Evolutionary conservation across 2,888 invertebrate species (phyloP).

Genomic region (Brenthis hecate): DNA sequence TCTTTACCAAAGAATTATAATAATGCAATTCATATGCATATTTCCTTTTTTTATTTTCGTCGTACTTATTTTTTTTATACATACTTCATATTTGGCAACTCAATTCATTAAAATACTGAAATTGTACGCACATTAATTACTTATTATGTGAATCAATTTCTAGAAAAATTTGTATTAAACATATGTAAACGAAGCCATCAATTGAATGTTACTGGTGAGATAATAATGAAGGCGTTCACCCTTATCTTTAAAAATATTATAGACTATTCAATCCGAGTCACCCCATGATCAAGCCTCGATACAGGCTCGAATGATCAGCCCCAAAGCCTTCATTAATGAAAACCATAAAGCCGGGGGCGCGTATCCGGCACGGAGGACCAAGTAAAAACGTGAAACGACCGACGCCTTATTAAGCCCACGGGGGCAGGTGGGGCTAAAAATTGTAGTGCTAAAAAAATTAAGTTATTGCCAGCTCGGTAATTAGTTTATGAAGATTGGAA

Average conservation of each 20-base stretch:
- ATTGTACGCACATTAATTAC: too few relatives aligned
- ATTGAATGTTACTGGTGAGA: conserved; percentile 39
- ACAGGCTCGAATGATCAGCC: conserved; percentile 72
- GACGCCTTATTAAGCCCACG: conserved; percentile 70
- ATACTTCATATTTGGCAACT: too few relatives aligned
- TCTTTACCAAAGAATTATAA: neutral
- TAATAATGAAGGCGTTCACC: conserved; percentile 43
- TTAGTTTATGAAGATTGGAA: conserved; percentile 44
- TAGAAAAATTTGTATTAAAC: conserved; percentile 2
- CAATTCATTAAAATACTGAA: too few relatives aligned
- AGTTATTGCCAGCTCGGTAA: conserved; percentile 53
- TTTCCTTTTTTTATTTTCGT: too few relatives aligned
- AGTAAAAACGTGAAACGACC: conserved; percentile 67
- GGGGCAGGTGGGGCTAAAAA: conserved; percentile 62
- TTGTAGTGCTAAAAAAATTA: conserved; percentile 66
- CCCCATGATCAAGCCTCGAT: conserved; percentile 63
- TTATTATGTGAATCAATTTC: too few relatives aligned
- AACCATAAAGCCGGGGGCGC: conserved; percentile 67
- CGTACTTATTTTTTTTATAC: too few relatives aligned
- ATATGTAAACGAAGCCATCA: conserved; percentile 37
- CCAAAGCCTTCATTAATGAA: conserved; percentile 77
- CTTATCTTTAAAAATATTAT: conserved; percentile 52
- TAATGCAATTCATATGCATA: neutral
- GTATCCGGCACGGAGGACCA: conserved; percentile 61
- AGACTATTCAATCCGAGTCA: conserved; percentile 48